These are phyloP conservation scores for Tauraco erythrolophus DNA, from an alignment of 2,113 vertebrate genomes.

Conservation along the genomic window DNA sequence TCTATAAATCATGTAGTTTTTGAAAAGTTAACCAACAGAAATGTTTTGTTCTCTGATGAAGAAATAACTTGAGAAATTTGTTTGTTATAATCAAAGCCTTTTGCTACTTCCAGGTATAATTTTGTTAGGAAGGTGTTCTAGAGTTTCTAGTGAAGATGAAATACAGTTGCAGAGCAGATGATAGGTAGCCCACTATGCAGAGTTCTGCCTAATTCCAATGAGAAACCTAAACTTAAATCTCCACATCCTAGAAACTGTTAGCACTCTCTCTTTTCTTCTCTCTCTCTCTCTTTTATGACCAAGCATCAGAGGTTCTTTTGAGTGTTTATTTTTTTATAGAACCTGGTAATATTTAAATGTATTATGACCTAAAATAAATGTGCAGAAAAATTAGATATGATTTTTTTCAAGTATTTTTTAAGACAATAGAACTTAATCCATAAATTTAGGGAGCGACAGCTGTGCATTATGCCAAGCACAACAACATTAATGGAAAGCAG, in stretches of 20 bases:
- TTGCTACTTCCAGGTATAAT: not conserved
- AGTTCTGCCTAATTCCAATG: not conserved
- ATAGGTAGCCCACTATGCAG: not conserved
- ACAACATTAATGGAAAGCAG: not conserved
- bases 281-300: not conserved
- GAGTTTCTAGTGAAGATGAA: not conserved
- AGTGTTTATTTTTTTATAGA: not conserved
- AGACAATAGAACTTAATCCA: not conserved
- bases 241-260: not conserved
- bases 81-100: not conserved
- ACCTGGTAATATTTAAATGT: not conserved
- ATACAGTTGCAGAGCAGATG: not conserved
- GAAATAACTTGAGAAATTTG: not conserved
- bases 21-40: not conserved
- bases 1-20: not conserved
- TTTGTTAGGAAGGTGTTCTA: not conserved
- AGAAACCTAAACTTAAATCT: not conserved
- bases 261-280: not conserved
- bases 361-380: not conserved
- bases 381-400: not conserved
- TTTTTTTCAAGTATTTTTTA: slow-evolving; percentile 7
- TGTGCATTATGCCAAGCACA: not conserved
- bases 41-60: not conserved
- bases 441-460: not conserved
- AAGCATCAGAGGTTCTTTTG: not conserved